phyloP scores from a whole-genome alignment of 2,888 invertebrate species.

The Cephus pygmeus region DNA sequence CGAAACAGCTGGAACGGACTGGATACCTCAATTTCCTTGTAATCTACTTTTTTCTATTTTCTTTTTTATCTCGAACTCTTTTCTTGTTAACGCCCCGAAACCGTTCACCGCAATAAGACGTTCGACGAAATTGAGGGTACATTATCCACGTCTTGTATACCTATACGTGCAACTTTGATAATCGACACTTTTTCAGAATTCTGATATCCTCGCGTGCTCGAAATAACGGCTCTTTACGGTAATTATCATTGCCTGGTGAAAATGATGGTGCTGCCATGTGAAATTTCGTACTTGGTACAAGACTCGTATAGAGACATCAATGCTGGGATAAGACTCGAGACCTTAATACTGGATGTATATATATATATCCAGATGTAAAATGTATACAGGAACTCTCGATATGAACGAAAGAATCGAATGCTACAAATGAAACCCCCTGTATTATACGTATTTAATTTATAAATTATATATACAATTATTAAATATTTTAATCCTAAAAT shows the following conservation, averaged over 20 bases:
- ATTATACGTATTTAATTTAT: not conserved
- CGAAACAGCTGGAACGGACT: not conserved
- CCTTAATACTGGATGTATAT: not conserved
- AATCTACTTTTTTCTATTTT: not conserved
- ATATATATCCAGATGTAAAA: not conserved
- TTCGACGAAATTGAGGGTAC: not conserved
- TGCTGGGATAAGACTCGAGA: constrained; percentile 29
- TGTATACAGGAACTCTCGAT: not conserved
- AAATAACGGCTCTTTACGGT: not conserved
- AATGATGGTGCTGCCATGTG: not conserved
- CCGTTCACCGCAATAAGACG: not conserved
- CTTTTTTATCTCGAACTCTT: not conserved
- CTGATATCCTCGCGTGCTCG: not conserved
- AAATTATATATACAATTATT: not conserved
- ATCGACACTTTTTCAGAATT: not conserved
- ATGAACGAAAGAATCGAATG: not conserved
- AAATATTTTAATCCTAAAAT: not conserved
- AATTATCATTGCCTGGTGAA: not conserved
- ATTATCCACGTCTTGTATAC: not conserved
- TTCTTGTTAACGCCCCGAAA: not conserved
- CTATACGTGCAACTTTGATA: not conserved
- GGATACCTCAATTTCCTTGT: not conserved
- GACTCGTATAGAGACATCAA: constrained; percentile 50
- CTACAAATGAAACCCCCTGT: not conserved
- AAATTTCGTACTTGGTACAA: not conserved